Conservation (phyloP, 2,888 invertebrate species). For the Noctua pronuba region DNA sequence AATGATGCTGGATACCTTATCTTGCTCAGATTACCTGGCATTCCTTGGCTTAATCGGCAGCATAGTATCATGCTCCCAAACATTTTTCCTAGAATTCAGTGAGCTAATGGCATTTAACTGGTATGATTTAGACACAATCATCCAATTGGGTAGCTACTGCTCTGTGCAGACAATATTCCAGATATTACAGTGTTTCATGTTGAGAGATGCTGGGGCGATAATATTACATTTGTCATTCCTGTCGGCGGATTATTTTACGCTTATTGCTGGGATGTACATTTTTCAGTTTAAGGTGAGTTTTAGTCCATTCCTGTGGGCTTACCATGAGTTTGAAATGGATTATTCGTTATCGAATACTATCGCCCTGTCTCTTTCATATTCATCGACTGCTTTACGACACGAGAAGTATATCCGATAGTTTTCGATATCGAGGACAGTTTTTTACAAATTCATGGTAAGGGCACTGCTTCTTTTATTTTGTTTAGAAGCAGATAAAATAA, state of each 20-base stretch:
- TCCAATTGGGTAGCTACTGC: conserved; percentile 91
- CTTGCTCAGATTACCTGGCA: conserved; percentile 95
- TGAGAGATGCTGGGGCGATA: conserved; percentile 95
- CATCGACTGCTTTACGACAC: no score
- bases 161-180: conserved; percentile 94
- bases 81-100: conserved; percentile 94
- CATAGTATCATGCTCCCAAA: conserved; percentile 94
- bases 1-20: conserved; percentile 94
- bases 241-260: conserved; percentile 96
- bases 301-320: not conserved
- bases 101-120: conserved; percentile 92
- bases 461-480: not conserved
- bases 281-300: conserved; percentile 94
- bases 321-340: no score
- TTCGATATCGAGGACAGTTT: no score
- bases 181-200: conserved; percentile 93
- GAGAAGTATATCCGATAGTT: no score
- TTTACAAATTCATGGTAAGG: no score
- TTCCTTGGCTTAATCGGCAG: conserved; percentile 95
- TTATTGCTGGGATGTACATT: conserved; percentile 94
- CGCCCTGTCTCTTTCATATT: no score
- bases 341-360: no score
- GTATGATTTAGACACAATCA: conserved; percentile 92
- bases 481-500: not conserved
- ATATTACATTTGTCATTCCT: conserved; percentile 95